A percentile compares a stretch with the other conserved stretches of the same genome.
Evolutionary conservation across 2,113 vertebrate genomes (phyloP).

Genomic region (Trichechus manatus): DNA sequence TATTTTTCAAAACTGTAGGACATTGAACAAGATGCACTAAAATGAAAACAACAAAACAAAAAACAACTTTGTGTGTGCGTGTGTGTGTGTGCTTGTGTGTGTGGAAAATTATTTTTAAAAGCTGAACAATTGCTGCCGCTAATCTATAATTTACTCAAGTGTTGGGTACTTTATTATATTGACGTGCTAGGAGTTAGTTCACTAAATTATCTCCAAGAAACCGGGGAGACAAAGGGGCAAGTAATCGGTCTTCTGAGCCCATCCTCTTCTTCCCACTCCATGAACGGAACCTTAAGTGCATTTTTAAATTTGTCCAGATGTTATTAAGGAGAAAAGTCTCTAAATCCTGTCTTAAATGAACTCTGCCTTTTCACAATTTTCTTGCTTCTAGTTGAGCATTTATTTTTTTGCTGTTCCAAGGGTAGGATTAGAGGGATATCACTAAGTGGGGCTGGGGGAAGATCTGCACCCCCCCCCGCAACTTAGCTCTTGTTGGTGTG

Average conservation of each 20-base stretch:
- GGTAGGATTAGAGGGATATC: background rate
- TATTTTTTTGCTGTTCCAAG: background rate
- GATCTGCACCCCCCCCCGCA: too few relatives aligned
- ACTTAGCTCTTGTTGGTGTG: background rate
- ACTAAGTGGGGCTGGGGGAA: background rate
- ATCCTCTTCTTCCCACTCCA: background rate
- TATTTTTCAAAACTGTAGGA: conserved; percentile 67
- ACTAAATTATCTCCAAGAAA: conserved; percentile 70
- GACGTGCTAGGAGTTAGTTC: conserved; percentile 60
- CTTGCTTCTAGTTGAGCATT: background rate
- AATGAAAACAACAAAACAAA: background rate
- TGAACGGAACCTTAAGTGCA: background rate
- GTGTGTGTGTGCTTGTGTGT: background rate
- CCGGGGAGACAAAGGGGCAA: conserved; percentile 49
- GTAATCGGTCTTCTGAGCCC: conserved; percentile 64
- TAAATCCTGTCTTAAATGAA: background rate
- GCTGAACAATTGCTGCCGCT: conserved; percentile 64
- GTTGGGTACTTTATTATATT: conserved; percentile 46
- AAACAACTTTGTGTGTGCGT: background rate
- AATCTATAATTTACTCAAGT: conserved; percentile 71
- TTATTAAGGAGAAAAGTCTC: background rate
- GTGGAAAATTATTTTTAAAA: conserved; percentile 73
- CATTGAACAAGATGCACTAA: conserved; percentile 72
- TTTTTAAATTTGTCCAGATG: conserved; percentile 60
- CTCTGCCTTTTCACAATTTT: background rate